phyloP scores from a whole-genome alignment of 1,140 invertebrate genomes.

The Penaeus chinensis region DNA sequence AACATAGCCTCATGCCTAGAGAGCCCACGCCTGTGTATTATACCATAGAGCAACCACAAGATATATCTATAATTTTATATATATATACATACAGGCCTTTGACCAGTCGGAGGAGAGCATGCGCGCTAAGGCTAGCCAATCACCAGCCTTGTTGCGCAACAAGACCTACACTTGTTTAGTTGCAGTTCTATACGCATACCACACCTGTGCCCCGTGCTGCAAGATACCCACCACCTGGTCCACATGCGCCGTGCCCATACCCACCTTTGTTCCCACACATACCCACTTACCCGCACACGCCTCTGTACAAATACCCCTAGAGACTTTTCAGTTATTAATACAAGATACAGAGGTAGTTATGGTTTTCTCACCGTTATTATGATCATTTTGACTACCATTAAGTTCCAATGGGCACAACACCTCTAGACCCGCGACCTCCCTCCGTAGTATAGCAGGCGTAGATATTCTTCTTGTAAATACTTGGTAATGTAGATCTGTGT shows the following conservation, averaged over 20 bases:
- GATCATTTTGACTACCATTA: no score
- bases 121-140: constrained; percentile 25
- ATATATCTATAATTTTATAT: constrained; percentile 21
- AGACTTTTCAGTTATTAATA: no score
- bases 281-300: no score
- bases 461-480: no score
- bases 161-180: constrained; percentile 19
- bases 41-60: constrained; percentile 45
- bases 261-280: neutral
- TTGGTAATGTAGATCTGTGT: no score
- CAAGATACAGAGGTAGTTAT: no score
- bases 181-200: constrained; percentile 16
- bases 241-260: neutral
- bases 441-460: no score
- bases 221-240: constrained; percentile 12
- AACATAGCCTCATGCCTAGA: constrained; percentile 57
- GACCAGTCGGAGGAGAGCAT: constrained; percentile 7
- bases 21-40: constrained; percentile 49
- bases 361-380: no score
- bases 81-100: constrained; percentile 8
- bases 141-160: constrained; percentile 27
- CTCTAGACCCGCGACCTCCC: no score
- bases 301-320: no score
- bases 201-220: constrained; percentile 20
- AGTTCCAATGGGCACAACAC: no score